Base-by-base conservation (phyloP, 1,140 invertebrate species). In the Polyergus mexicanus region DNA sequence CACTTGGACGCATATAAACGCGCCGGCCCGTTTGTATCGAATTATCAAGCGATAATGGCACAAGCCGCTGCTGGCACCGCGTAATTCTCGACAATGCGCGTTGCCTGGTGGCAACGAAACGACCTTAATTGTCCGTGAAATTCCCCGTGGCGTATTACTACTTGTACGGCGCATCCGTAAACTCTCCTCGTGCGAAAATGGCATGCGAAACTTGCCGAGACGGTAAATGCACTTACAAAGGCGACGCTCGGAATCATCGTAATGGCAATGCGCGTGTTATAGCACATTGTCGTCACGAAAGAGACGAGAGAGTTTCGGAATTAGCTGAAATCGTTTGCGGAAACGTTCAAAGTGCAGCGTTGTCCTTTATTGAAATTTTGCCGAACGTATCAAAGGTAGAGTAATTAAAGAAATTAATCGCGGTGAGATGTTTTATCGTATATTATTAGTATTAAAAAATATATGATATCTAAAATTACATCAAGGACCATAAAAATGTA, bases 201-300 rank as follows among this genome's bases (percentile, higher is more conserved):
- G 88, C 84, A 83, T 65, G 76, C 76, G 87, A 89, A 83, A 88
- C 76, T 88, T 83, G 75, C 41, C 47, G 69, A 66, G 88, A 85
- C 47, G 44, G 69, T 88, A 88, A 89, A 89, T 80, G 88, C 81
- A 89, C 68, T 84, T 62, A 78, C 86, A 88, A 89, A 88, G 86
- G 69, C 66, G 68, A 69, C 35, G 56, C 86, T 84, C 76, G 44
- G 80, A 84, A 74, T 88, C 80, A 86, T 88, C 87, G 76, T 87
- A 85, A 88, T 88, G 72, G 63, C 72, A 35, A 54, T 60, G 83
- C 66, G 51, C 86, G 44, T 28, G 47, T 85, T 62, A 38, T 25
- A 78, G 32, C 11, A 19, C 56, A 38, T 32, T 41, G 47, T 25
- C 60, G 65, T 22, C 22, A 77, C 25, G 13, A n/a, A 77, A 89